Base-by-base conservation (phyloP, 2,888 invertebrate species). In the Stegana nigrithorax region DNA sequence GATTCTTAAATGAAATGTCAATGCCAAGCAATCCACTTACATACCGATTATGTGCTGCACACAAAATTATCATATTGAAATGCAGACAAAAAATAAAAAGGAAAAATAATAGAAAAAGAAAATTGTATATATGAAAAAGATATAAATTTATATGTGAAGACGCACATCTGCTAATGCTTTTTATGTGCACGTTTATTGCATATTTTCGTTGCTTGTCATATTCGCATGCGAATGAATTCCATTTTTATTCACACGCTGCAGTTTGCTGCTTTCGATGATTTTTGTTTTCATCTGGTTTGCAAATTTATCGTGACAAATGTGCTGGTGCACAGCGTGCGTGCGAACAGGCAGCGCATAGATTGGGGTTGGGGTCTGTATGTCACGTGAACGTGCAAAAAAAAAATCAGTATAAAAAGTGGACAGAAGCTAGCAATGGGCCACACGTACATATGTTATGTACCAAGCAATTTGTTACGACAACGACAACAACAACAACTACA, bases 281-380 rank as follows among this genome's bases (percentile, higher is more conserved):
- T n/a, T n/a, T n/a, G n/a, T n/a, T 32, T 44, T 17, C 23, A 12
- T 19, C 23, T 47, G 47, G 10, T 12, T 47, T 25, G 47, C 47
- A 21, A 23, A 47, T 47, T 47, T 21, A 47, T 47, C 23, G 12
- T 47, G 47, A 47, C 47, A 47, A 23, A 47, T 47, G 47, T 23
- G 47, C 10, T 47, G 47, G 23, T 23, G 10, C 23, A 47, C 21
- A 2, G 42, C 42, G 42, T 42, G n/a, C 14, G 3, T 7, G 42
- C 42, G 42, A 7, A 2, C 14, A 42, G 42, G 14, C 7, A 6
- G 17, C 6, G n/a, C 32, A 2, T 32, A 5, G 32, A 5, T 32
- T n/a, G 2, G 2, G n/a, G 32, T 4, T 5, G 32, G 2, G n/a
- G n/a, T n/a, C n/a, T n/a, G n/a, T n/a, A n/a, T n/a, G n/a, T n/a